Evolutionary conservation across 2,797 vertebrate species (phyloP), one percentile per base, ranked within the genome.

Genomic region (Distichodus sexfasciatus): DNA sequence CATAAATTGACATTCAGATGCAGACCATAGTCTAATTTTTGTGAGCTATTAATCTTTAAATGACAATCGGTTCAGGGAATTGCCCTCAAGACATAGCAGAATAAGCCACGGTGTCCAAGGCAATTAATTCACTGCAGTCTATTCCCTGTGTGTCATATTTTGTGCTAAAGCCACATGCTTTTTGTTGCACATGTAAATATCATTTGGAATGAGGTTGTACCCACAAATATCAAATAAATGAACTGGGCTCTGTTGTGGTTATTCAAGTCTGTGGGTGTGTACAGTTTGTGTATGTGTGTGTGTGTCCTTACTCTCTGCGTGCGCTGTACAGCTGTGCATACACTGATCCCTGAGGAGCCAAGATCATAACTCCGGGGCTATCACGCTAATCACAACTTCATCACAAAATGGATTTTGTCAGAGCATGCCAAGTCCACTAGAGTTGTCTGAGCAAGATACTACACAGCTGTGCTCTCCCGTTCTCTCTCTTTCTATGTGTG

Each of bases 351-450:
- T 67, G 51, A 82, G 69, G 82, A 87, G 88, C 87, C 83, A 85
- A 85, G 82, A 85, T 86, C 86, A 86, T 87, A 88, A 88, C 83
- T 89, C 86, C 84, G 84, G 86, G 66, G 81, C 86, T 86, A 88
- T 90, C 89, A 88, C 86, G 85, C 85, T 89, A 94, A 92, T 90
- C 87, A 88, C 79, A 70, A 82, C 88, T 88, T 89, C 90, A 87
- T 83, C 82, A 91, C 73, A 81, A 92, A 95, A 93, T 80, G 78
- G 81, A 79, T 90, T 80, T 88, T 89, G 91, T 91, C 93, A 92
- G 91, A 91, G 87, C 76, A 88, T 31, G 90, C 88, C 90, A 84
- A 87, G 86, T 91, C 82, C 69, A 78, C 86, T 91, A 89, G 89
- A 89, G 82, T 82, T 78, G 80, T 81, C 82, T 73, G 75, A 10